A percentile compares a stretch with the other conserved stretches of the same genome.
Evolutionary conservation across 2,797 vertebrate species (phyloP).

Genomic region (Sparus aurata): DNA sequence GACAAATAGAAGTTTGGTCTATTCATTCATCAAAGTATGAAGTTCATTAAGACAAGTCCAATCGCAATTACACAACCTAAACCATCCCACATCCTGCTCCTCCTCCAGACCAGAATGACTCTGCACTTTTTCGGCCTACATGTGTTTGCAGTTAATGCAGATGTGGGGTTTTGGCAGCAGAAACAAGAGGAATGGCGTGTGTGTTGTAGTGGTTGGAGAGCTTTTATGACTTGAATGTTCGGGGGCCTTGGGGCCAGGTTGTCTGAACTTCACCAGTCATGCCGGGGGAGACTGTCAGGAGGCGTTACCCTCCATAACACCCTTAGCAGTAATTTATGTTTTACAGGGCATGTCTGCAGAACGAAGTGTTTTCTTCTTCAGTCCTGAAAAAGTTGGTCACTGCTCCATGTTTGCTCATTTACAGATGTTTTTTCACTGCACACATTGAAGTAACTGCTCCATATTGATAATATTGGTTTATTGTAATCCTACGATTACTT

Average conservation of each 20-base stretch:
- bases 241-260: slow-evolving; percentile 7
- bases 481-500: neutral
- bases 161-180: slow-evolving; percentile 26
- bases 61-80: no score
- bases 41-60: no score
- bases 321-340: slow-evolving; percentile 8
- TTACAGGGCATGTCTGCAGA: neutral
- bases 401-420: neutral
- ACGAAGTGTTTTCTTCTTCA: neutral
- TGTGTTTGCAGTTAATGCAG: slow-evolving; percentile 78
- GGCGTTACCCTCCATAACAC: neutral
- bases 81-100: no score
- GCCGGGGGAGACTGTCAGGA: neutral
- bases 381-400: neutral
- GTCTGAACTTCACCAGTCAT: slow-evolving; percentile 8
- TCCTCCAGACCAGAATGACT: slow-evolving; percentile 76
- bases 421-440: neutral
- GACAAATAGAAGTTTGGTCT: neutral
- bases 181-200: neutral
- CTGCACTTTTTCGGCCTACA: slow-evolving; percentile 77
- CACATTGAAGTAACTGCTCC: neutral
- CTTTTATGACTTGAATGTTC: slow-evolving; percentile 16
- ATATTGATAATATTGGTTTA: neutral
- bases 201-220: slow-evolving; percentile 22
- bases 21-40: neutral